Evolutionary conservation across 2,113 vertebrate genomes (phyloP).

Genomic region (Philantomba maxwellii): DNA sequence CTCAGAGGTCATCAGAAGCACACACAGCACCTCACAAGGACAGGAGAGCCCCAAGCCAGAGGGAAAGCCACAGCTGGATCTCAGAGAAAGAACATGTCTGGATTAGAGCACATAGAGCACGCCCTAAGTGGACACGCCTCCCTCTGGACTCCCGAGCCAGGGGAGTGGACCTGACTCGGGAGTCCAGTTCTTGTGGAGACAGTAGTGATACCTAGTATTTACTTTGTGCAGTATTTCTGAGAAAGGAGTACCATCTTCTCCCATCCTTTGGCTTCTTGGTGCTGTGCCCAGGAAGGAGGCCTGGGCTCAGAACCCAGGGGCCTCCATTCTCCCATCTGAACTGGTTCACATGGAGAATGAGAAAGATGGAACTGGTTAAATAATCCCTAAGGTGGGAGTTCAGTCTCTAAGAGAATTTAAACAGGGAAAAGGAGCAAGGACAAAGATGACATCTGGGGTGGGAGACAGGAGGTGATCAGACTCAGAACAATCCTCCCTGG

Average conservation of each 20-base stretch:
- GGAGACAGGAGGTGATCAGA: background rate
- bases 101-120: background rate
- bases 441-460: background rate
- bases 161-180: background rate
- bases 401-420: background rate
- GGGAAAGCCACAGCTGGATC: background rate
- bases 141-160: background rate
- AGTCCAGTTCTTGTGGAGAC: background rate
- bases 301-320: background rate
- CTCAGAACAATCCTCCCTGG: background rate
- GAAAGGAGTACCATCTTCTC: background rate
- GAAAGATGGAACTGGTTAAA: background rate
- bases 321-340: background rate
- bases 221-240: background rate
- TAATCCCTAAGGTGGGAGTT: background rate
- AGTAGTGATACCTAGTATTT: background rate
- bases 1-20: background rate
- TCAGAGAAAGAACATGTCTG: background rate
- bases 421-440: background rate
- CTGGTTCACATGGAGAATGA: background rate
- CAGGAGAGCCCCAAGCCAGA: background rate
- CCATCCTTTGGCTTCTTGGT: background rate
- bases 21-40: background rate
- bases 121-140: rapidly evolving
- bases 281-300: background rate